Conservation (phyloP, 2,113 vertebrate genomes). For the Proterorhinus semilunaris region DNA sequence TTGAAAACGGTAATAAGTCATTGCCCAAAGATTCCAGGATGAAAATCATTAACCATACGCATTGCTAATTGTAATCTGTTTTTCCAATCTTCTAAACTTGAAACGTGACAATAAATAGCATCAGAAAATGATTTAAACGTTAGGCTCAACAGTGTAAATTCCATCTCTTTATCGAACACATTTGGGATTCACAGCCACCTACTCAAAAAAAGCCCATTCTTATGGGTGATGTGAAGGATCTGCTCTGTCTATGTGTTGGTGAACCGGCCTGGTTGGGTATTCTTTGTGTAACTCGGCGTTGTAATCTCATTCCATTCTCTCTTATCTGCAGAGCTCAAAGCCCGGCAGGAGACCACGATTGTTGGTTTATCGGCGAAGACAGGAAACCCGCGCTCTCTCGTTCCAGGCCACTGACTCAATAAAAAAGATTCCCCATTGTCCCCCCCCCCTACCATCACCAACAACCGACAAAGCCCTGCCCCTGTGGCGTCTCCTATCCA, state of each 20-base stretch:
- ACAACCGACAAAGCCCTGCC: conserved; percentile 11
- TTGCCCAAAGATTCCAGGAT: too few species aligned
- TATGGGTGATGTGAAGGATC: not conserved
- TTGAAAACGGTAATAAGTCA: too few species aligned
- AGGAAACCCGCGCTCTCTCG: conserved; percentile 48
- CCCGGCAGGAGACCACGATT: conserved; percentile 51
- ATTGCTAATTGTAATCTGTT: too few species aligned
- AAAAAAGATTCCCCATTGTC: conserved; percentile 23
- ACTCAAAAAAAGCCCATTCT: too few species aligned
- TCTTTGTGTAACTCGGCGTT: conserved; percentile 23
- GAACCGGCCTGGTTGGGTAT: conserved; percentile 22
- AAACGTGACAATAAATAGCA: too few species aligned
- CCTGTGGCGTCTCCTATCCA: conserved; percentile 10
- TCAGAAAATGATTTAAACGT: too few species aligned
- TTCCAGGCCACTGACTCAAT: conserved; percentile 58
- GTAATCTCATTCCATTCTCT: conserved; percentile 56
- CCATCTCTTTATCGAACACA: too few species aligned
- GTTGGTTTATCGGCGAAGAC: conserved; percentile 49
- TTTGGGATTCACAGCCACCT: too few species aligned
- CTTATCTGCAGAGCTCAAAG: conserved; percentile 59
- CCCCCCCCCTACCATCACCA: conserved; percentile 20
- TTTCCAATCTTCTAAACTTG: too few species aligned
- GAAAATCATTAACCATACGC: too few species aligned
- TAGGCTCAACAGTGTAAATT: too few species aligned
- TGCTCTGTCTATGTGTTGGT: conserved; percentile 16